phyloP scores from a whole-genome alignment of 2,113 vertebrate species.

The Triplophysa dalaica region DNA sequence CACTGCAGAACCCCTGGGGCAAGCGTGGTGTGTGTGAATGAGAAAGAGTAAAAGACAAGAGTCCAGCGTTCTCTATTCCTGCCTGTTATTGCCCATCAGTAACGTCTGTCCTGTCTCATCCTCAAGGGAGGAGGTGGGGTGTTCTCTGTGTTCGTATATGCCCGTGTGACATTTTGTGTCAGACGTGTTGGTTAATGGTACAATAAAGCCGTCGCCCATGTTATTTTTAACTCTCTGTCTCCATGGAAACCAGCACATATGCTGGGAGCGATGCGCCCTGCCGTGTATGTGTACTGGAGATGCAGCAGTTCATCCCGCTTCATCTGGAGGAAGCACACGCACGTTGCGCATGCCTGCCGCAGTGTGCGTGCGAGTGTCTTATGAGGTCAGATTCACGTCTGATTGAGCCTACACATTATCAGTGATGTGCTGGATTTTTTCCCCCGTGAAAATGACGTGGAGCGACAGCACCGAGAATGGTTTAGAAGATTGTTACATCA shows the following conservation, averaged over 20 bases:
- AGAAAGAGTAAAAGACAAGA: conserved; percentile 1
- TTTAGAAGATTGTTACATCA: background rate
- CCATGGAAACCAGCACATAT: conserved; percentile 66
- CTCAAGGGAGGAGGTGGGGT: background rate
- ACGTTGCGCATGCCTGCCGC: conserved; percentile 31
- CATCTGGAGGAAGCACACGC: conserved; percentile 34
- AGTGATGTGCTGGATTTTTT: background rate
- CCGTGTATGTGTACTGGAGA: conserved; percentile 38
- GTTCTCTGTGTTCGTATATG: conserved; percentile 40
- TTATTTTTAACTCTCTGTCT: conserved; percentile 63
- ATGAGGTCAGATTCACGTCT: conserved; percentile 33
- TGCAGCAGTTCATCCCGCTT: conserved; percentile 47
- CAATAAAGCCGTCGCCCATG: conserved; percentile 57
- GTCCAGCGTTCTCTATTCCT: conserved; percentile 21
- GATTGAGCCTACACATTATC: conserved; percentile 1
- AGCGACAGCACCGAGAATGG: background rate
- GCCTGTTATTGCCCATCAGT: conserved; percentile 21
- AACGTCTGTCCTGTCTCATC: conserved; percentile 30
- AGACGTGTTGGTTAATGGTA: conserved; percentile 57
- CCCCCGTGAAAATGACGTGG: background rate
- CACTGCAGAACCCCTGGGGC: conserved; percentile 52
- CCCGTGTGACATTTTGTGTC: conserved; percentile 49
- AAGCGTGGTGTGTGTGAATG: conserved; percentile 25
- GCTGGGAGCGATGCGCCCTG: conserved; percentile 51
- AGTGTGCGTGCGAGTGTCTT: conserved; percentile 37